Evolutionary conservation across 2,113 vertebrate species (phyloP), one percentile per base, ranked within the genome.

Genomic region (Ellobius talpinus): DNA sequence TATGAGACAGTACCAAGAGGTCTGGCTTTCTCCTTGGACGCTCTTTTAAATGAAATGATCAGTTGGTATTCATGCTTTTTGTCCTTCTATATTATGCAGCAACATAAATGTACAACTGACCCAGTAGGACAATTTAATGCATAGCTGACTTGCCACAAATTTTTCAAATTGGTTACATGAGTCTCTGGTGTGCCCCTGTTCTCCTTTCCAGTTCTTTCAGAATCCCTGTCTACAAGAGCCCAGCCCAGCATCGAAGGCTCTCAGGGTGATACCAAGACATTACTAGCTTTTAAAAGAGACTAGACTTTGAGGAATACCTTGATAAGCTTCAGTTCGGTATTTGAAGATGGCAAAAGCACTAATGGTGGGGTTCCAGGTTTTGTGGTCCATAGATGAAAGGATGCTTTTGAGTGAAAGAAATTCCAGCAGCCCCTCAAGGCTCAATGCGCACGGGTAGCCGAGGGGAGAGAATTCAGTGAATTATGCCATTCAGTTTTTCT

Each of bases 271-370:
- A 33, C 12, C 29, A 52, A 50, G 76, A 85, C 72, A 23, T 50
- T 23, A 74, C 17, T 13, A 10, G 16, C 36, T 90, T 21, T 39
- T 24, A 86, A n/a, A 92, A 93, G 88, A 94, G 45, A 84, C 45
- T 7, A 11, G 58, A 52, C 93, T 93, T 96, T 93, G 77, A 96
- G 89, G 82, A 94, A 55, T 63, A 87, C 26, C 63, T 94, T 45
- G 87, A 58, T 42, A 45, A 78, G n/a, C 5, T 7, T 91, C 61
- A 13, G 74, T 47, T 85, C 79, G 33, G 3, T 58, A 66, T 90
- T 31, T 73, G 85, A 96, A 92, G 86, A 90, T 77, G 66, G 55
- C n/a, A 73, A 58, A 92, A 91, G 87, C 31, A 17, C 70, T 95
- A 66, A 92, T 70, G 87, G 65, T 47, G 61, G 52, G 31, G 58